Evolutionary conservation across 2,113 vertebrate genomes (phyloP), one percentile per base, ranked within the genome.

Genomic region (Haemorhous mexicanus): DNA sequence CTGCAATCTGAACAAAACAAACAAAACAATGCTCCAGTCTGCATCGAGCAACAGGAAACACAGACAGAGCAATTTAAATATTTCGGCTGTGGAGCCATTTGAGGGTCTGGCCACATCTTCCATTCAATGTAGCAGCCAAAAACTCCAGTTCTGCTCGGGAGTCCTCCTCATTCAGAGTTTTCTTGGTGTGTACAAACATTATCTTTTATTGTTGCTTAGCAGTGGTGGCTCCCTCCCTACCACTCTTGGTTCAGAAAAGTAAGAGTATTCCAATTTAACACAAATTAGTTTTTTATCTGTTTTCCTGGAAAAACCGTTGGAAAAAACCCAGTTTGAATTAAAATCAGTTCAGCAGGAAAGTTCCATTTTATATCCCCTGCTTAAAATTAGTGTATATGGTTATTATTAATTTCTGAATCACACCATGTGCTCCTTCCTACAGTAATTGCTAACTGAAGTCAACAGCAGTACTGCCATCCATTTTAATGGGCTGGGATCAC

Each of bases 401-500:
- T 93, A 78, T 91, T 91, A 94, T 95, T 95, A 91, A 95, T 97
- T 94, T 93, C 90, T 94, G 79, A 96, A 93, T 92, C 94, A 93
- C 56, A 76, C 90, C 72, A 94, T 90, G 94, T 92, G 90, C 64
- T 90, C 92, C 81, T 75, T 68, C 77, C 83, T 96, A 81, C 73
- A 92, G 23, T 92, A 96, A 93, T 72, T 96, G 76, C 93, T 77
- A 88, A 92, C 75, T 80, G 87, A 90, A 96, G 85, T 94, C 93
- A 95, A 74, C 82, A 94, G 91, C 78, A 84, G 78, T 93, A 87
- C 82, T 93, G 92, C 81, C 90, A 96, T 93, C 88, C 90, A 94
- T 96, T 96, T 96, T 96, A 95, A 97, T 95, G 90, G 95, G 84
- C 83, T 94, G 87, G 91, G 94, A 95, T 94, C 91, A 94, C 27